These are phyloP conservation scores for Holocentrus rufus DNA, from an alignment of 2,797 vertebrate species.

Conservation along the genomic window DNA sequence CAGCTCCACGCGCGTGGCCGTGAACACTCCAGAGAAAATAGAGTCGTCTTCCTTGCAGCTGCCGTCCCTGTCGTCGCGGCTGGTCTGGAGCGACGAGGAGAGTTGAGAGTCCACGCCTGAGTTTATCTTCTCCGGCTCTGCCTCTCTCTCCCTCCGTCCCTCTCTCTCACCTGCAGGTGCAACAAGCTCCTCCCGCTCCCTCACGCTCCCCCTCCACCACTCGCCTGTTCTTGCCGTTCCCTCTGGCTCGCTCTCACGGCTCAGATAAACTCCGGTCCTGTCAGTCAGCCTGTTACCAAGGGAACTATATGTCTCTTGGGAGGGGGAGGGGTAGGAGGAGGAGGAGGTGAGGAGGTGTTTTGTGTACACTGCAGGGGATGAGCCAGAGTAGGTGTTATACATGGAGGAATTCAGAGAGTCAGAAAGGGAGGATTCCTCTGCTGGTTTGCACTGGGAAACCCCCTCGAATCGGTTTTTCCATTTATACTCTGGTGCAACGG, in stretches of 20 bases:
- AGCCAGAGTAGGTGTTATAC: slow-evolving; percentile 18
- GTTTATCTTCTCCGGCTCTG: slow-evolving; percentile 52
- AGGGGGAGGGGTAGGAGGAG: slow-evolving; percentile 31
- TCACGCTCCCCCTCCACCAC: slow-evolving; percentile 51
- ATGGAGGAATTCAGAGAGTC: slow-evolving; percentile 31
- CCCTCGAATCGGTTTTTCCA: slow-evolving; percentile 67
- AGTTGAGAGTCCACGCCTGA: slow-evolving; percentile 44
- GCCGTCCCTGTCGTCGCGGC: not conserved
- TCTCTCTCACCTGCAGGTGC: slow-evolving; percentile 67
- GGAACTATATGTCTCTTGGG: slow-evolving; percentile 38
- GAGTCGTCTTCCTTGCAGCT: slow-evolving; percentile 13
- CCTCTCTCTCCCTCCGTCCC: slow-evolving; percentile 50
- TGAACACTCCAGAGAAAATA: slow-evolving; percentile 74
- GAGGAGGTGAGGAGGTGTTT: slow-evolving; percentile 27
- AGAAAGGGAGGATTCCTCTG: slow-evolving; percentile 15
- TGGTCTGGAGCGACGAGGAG: not conserved
- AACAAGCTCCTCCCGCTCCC: slow-evolving; percentile 57
- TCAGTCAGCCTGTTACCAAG: slow-evolving; percentile 53
- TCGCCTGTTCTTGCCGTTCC: not conserved
- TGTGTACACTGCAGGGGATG: slow-evolving; percentile 41
- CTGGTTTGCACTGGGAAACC: slow-evolving; percentile 37
- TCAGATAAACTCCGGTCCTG: slow-evolving; percentile 56
- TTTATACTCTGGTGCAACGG: slow-evolving; percentile 20
- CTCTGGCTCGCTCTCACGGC: slow-evolving; percentile 46
- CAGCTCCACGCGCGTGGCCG: slow-evolving; percentile 80